Base-by-base conservation (phyloP, 2,888 invertebrate genomes). In the Sphinx pinastri region DNA sequence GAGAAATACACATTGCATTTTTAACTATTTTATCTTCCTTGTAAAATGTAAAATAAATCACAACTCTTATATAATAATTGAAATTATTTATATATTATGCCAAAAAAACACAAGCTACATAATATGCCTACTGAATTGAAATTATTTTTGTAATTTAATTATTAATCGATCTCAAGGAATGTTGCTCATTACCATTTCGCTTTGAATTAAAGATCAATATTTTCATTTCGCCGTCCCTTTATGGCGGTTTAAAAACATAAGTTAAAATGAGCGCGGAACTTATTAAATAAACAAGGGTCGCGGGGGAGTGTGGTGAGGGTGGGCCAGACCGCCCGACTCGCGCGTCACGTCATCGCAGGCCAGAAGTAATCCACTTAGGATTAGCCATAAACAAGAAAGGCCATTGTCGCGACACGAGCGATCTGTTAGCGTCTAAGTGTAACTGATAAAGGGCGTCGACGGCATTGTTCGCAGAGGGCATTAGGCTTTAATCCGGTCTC, bases 401-500 rank as follows among this genome's bases (percentile, higher is more conserved):
- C 86, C 88, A 88, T 91, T 91, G 91, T 90, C 87, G 84, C 84
- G 88, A 88, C 88, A 85, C 89, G 84, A 83, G 85, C 88, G 88
- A 91, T 92, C 92, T 90, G 91, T 92, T 92, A 90, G 85, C 90
- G 89, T 90, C 91, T 89, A 87, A 91, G 86, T 87, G 87, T 87
- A 86, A 86, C 88, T 86, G 87, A 87, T 88, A 89, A 88, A 87
- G 87, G 84, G 88, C 89, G 88, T 87, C 83, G 84, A 83, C 86
- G 86, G 87, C 83, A 91, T 93, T 92, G 92, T 92, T 91, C 91
- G 88, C 85, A 83, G 84, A 75, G 88, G 66, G 92, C 83, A 89
- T 93, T 92, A 92, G 91, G 92, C 89, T 85, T 89, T 92, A 93
- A 93, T 92, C 93, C 93, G 85, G 88, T 84, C 84, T 85, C 90